These are phyloP conservation scores for Crossocerus cetratus DNA, from an alignment of 2,888 invertebrate genomes.

Conservation along the genomic window DNA sequence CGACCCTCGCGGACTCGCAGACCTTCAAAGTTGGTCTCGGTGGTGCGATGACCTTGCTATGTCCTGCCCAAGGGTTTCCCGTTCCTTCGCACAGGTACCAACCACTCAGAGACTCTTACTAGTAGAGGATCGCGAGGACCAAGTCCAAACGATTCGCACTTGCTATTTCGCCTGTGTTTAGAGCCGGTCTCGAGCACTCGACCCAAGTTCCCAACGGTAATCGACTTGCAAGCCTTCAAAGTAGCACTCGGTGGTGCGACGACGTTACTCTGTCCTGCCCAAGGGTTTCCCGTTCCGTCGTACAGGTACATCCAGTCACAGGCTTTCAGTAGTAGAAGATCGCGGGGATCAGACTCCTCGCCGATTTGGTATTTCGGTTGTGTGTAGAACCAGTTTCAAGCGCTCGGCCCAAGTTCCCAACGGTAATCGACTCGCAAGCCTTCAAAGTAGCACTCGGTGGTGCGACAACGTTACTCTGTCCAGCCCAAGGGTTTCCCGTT, in stretches of 20 bases:
- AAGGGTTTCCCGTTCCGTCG: slow-evolving; percentile 78
- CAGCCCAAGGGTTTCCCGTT: slow-evolving; percentile 79
- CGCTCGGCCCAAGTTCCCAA: neutral
- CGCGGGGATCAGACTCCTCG: too few species aligned
- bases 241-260: slow-evolving; percentile 72
- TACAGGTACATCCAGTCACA: slow-evolving; percentile 77
- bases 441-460: slow-evolving; percentile 57
- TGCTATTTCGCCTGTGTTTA: slow-evolving; percentile 57
- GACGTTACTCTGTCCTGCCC: slow-evolving; percentile 78
- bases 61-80: slow-evolving; percentile 80
- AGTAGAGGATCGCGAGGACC: neutral
- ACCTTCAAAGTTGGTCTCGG: slow-evolving; percentile 72
- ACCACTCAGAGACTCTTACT: neutral
- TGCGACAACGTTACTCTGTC: slow-evolving; percentile 77
- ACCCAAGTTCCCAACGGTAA: slow-evolving; percentile 81
- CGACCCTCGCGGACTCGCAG: slow-evolving; percentile 78
- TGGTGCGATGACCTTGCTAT: slow-evolving; percentile 77
- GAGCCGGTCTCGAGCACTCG: slow-evolving; percentile 81
- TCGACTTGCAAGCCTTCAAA: slow-evolving; percentile 75
- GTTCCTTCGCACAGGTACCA: slow-evolving; percentile 78
- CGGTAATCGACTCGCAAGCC: neutral
- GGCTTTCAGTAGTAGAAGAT: too few species aligned
- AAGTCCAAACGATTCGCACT: neutral
- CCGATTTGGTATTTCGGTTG: neutral
- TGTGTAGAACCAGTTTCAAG: neutral